Percentiles rank a stretch among this genome's conserved stretches.
Conservation (phyloP, 2,113 vertebrate genomes). For the Orientallactaga bullata region DNA sequence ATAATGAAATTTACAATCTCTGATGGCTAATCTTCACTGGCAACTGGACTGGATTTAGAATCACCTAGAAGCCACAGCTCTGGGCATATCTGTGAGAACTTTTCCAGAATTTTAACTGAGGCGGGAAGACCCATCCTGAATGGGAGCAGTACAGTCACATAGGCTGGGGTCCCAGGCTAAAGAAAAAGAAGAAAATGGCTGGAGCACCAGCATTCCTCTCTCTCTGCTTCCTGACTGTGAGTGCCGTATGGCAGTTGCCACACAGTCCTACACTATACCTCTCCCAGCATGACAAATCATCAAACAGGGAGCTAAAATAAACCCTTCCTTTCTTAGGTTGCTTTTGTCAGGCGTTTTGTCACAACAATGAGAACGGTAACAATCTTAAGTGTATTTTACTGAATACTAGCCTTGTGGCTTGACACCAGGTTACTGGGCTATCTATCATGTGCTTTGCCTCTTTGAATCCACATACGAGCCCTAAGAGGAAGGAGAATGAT, state of each 20-base stretch:
- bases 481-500: background rate
- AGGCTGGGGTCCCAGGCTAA: background rate
- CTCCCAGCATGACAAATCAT: background rate
- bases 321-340: background rate
- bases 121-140: background rate
- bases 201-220: too few relatives aligned
- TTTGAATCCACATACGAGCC: background rate
- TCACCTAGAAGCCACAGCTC: background rate
- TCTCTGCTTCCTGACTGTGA: background rate
- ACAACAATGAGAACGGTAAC: background rate
- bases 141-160: too few relatives aligned
- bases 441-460: background rate
- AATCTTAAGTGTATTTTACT: background rate
- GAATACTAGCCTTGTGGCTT: background rate
- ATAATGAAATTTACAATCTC: background rate
- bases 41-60: background rate
- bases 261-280: background rate
- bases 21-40: background rate
- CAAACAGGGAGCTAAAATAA: background rate
- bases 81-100: background rate
- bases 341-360: background rate
- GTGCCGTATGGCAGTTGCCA: background rate
- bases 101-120: background rate
- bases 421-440: background rate
- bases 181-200: background rate